phyloP scores from a whole-genome alignment of 2,113 vertebrate genomes.

The Butastur rufipennis region DNA sequence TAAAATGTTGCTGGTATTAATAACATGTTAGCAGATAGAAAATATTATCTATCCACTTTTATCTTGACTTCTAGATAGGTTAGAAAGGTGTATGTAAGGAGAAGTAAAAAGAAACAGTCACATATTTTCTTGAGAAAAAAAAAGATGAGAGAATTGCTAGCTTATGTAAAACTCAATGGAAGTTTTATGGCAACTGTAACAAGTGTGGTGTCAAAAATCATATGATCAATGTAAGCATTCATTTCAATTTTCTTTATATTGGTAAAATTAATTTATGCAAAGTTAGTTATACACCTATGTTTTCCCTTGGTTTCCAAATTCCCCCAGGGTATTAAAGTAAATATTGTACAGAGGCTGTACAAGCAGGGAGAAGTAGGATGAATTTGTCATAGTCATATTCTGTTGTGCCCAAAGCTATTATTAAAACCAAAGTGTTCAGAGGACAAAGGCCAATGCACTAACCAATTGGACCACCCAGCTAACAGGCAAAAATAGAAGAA shows the following conservation, averaged over 20 bases:
- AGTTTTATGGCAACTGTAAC: background rate
- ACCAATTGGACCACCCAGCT: background rate
- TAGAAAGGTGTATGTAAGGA: background rate
- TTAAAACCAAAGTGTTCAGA: background rate
- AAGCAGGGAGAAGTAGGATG: background rate
- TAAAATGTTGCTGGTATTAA: background rate
- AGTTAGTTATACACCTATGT: background rate
- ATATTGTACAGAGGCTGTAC: background rate
- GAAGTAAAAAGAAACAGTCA: background rate
- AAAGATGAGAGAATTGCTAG: background rate
- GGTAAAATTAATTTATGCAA: background rate
- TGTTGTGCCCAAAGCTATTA: background rate
- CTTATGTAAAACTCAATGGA: background rate
- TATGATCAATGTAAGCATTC: background rate
- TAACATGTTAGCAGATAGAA: background rate
- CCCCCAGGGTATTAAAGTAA: background rate
- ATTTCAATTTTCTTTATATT: background rate
- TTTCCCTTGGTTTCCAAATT: background rate
- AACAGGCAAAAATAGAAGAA: background rate
- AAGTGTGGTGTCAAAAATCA: background rate
- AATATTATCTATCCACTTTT: background rate
- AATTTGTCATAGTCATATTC: background rate
- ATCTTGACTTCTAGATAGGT: background rate
- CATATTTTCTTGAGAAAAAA: background rate
- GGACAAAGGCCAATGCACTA: background rate